Evolutionary conservation across 1,140 invertebrate species (phyloP).

Genomic region (Lepidurus apus): DNA sequence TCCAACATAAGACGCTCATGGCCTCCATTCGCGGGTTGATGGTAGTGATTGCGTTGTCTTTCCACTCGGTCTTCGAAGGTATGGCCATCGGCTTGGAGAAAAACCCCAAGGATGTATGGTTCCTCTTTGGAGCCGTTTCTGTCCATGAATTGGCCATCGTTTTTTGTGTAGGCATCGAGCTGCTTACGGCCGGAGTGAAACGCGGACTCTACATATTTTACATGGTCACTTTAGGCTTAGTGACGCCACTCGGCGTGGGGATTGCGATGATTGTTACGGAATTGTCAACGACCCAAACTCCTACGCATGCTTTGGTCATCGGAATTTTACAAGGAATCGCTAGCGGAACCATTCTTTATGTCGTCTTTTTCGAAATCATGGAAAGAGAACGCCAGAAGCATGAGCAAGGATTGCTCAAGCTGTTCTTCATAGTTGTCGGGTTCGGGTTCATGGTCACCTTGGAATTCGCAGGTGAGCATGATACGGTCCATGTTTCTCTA

Average conservation of each 20-base stretch:
- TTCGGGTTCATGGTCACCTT: slow-evolving; percentile 54
- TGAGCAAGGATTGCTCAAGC: slow-evolving; percentile 58
- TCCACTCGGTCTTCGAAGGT: slow-evolving; percentile 62
- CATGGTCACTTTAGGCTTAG: slow-evolving; percentile 68
- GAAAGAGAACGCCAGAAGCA: slow-evolving; percentile 59
- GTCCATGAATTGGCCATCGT: slow-evolving; percentile 54
- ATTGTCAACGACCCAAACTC: slow-evolving; percentile 33
- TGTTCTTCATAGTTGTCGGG: slow-evolving; percentile 52
- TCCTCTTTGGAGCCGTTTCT: slow-evolving; percentile 50
- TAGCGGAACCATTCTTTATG: slow-evolving; percentile 78
- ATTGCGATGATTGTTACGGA: slow-evolving; percentile 57
- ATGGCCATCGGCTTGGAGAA: slow-evolving; percentile 69
- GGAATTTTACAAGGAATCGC: slow-evolving; percentile 55
- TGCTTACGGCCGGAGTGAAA: slow-evolving; percentile 43
- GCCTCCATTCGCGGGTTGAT: slow-evolving; percentile 46
- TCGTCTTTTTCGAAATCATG: slow-evolving; percentile 86
- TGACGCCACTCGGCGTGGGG: slow-evolving; percentile 69
- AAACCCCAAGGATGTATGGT: slow-evolving; percentile 50
- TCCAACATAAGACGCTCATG: slow-evolving; percentile 35
- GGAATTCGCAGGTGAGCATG: slow-evolving; percentile 35
- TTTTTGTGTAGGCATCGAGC: slow-evolving; percentile 47
- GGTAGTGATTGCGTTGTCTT: slow-evolving; percentile 56
- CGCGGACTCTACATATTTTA: slow-evolving; percentile 54
- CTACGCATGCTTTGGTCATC: slow-evolving; percentile 41
- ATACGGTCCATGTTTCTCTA: no score